A percentile compares a stretch with the other conserved stretches of the same genome.
These are phyloP conservation scores for Diachrysia chrysitis DNA, from an alignment of 2,888 invertebrate species.

Conservation along the genomic window DNA sequence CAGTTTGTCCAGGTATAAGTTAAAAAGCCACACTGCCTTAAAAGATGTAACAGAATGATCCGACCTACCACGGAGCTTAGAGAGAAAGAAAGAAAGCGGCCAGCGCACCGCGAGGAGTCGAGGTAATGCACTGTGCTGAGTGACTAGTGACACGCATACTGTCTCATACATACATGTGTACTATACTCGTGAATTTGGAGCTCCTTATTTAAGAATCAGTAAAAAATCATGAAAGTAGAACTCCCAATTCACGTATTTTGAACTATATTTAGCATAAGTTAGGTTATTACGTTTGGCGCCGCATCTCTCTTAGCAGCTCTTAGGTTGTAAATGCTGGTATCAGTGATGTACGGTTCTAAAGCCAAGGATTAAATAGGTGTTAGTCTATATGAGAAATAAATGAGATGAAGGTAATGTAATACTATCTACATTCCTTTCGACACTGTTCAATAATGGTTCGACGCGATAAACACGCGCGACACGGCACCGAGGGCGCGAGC, in stretches of 20 bases:
- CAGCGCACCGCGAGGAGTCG: constrained; percentile 80
- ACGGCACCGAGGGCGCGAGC: constrained; percentile 70
- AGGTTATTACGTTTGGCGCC: constrained; percentile 52
- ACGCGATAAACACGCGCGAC: constrained; percentile 61
- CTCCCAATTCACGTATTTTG: constrained; percentile 53
- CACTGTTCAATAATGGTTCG: constrained; percentile 76
- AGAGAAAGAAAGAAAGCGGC: constrained; percentile 71
- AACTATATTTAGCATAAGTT: constrained; percentile 60
- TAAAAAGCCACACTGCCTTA: constrained; percentile 86
- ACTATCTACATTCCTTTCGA: constrained; percentile 78
- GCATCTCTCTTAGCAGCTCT: constrained; percentile 69
- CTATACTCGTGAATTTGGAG: constrained; percentile 57
- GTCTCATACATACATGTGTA: constrained; percentile 62
- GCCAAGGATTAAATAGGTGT: constrained; percentile 77
- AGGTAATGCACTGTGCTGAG: constrained; percentile 85
- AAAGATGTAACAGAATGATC: constrained; percentile 77
- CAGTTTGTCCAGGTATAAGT: constrained; percentile 87
- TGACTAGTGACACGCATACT: constrained; percentile 70
- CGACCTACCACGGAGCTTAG: constrained; percentile 79
- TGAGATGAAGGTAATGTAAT: constrained; percentile 79
- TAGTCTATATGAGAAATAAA: constrained; percentile 70
- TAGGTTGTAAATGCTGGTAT: constrained; percentile 65
- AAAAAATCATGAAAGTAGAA: constrained; percentile 49
- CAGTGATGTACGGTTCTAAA: constrained; percentile 62
- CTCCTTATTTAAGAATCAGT: constrained; percentile 45